Base-by-base conservation (phyloP, 1,140 invertebrate genomes). In the Diachasmimorpha longicaudata region DNA sequence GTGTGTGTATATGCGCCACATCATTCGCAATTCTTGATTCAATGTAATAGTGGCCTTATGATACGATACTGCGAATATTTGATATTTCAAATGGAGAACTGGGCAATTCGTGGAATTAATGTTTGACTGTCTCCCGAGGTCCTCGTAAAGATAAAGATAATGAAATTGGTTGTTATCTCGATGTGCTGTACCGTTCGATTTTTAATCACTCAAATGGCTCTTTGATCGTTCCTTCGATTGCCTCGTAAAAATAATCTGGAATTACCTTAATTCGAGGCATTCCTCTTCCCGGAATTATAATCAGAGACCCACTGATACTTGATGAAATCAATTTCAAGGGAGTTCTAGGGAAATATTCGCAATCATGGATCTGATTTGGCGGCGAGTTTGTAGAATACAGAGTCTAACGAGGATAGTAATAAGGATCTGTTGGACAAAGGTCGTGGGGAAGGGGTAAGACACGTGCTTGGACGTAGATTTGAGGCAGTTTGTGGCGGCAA, bases 101-200 rank as follows among this genome's bases (percentile, higher is more conserved):
- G 14, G 19, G 58, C 19, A 63, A 25, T 63, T 63, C 58, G 23
- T 63, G 58, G 23, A 63, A 25, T 23, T 25, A 63, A 63, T 25
- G 58, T 23, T 63, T 63, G 13, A 63, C 58, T 25, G 23, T 52
- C 48, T 52, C 14, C 58, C 1, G 58, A 63, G 19, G 23, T 63
- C 14, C 76, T 79, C 78, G 77, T 86, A 86, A 85, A 86, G 85
- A 85, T 86, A 85, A 85, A 86, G 85, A 86, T 86, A 87, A 84
- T 78, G 74, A 81, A 86, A 87, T 81, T 79, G 80, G 80, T 72
- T 75, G 75, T 79, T 85, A 70, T 73, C 46, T 39, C 72, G 58
- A 63, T 63, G 23, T 31, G 23, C 9, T 63, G 11, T 63, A 25
- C 58, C 2, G 19, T 63, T 63, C 58, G 19, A 31, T 63, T 63